phyloP scores from a whole-genome alignment of 2,888 invertebrate genomes.

The Argyra leucocephala region DNA sequence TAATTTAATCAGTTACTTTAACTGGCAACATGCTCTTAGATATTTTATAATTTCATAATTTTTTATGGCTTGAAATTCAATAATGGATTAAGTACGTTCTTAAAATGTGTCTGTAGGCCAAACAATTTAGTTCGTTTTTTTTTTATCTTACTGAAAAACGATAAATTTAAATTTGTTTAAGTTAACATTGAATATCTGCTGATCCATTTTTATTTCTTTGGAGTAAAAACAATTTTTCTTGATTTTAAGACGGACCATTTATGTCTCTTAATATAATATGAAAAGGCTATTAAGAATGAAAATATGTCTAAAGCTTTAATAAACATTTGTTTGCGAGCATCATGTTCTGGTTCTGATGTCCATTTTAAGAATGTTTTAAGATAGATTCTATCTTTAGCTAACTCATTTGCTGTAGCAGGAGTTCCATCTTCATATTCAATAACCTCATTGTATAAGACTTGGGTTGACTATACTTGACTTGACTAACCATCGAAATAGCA shows the following conservation, averaged over 20 bases:
- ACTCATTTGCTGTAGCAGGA: slow-evolving; percentile 82
- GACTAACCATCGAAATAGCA: slow-evolving; percentile 83
- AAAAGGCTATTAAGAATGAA: slow-evolving; percentile 50
- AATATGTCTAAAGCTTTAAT: slow-evolving; percentile 68
- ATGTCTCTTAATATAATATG: slow-evolving; percentile 77
- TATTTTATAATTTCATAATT: too few species aligned
- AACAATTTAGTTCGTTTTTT: too few species aligned
- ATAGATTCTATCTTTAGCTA: slow-evolving; percentile 73
- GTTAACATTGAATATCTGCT: too few species aligned
- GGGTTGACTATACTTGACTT: too few species aligned
- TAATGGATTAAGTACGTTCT: too few species aligned
- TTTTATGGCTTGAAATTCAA: too few species aligned
- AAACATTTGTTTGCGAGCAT: slow-evolving; percentile 71
- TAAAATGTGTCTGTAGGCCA: too few species aligned
- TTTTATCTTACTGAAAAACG: too few species aligned
- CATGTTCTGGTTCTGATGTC: slow-evolving; percentile 86
- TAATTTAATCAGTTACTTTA: too few species aligned
- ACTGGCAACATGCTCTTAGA: too few species aligned
- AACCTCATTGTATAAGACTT: slow-evolving; percentile 79
- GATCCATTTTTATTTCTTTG: slow-evolving; percentile 35
- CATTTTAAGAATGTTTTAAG: slow-evolving; percentile 87
- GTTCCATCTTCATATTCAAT: slow-evolving; percentile 86
- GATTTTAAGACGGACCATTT: slow-evolving; percentile 78
- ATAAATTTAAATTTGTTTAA: too few species aligned
- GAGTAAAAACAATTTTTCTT: slow-evolving; percentile 73